These are phyloP conservation scores for Streblospio benedicti DNA, from an alignment of 1,140 invertebrate genomes.

Conservation along the genomic window DNA sequence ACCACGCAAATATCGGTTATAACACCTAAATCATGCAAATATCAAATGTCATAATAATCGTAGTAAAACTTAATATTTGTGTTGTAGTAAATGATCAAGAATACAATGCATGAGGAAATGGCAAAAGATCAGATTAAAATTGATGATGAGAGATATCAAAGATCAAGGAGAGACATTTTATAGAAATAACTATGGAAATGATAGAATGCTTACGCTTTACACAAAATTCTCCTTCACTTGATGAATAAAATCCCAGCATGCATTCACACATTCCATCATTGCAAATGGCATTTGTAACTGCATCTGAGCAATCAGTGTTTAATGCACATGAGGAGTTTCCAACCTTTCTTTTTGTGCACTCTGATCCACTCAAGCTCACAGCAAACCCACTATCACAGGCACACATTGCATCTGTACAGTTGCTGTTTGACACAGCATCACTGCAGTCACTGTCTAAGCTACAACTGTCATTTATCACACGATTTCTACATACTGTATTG, in stretches of 20 bases:
- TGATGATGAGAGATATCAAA: too few species aligned
- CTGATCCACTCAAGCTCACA: not conserved
- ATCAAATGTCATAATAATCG: not conserved
- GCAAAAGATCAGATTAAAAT: too few species aligned
- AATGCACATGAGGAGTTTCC: not conserved
- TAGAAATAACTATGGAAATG: too few species aligned
- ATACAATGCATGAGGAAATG: too few species aligned
- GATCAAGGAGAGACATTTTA: too few species aligned
- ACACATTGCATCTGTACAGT: conserved; percentile 8
- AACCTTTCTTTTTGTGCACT: not conserved
- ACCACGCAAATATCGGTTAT: conserved; percentile 22
- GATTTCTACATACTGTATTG: not conserved
- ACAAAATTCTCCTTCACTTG: not conserved
- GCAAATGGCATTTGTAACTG: conserved; percentile 15
- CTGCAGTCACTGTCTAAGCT: not conserved
- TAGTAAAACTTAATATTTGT: conserved; percentile 7
- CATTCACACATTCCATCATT: conserved; percentile 9
- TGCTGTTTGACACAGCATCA: conserved; percentile 20
- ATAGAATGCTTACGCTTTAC: conserved; percentile 2
- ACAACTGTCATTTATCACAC: not conserved
- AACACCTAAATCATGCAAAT: conserved; percentile 10
- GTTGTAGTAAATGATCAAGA: too few species aligned
- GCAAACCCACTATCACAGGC: not conserved
- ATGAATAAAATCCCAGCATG: conserved; percentile 8
- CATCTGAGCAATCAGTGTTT: conserved; percentile 16